Base-by-base conservation (phyloP, 2,888 invertebrate genomes). In the Athalia cordata region DNA sequence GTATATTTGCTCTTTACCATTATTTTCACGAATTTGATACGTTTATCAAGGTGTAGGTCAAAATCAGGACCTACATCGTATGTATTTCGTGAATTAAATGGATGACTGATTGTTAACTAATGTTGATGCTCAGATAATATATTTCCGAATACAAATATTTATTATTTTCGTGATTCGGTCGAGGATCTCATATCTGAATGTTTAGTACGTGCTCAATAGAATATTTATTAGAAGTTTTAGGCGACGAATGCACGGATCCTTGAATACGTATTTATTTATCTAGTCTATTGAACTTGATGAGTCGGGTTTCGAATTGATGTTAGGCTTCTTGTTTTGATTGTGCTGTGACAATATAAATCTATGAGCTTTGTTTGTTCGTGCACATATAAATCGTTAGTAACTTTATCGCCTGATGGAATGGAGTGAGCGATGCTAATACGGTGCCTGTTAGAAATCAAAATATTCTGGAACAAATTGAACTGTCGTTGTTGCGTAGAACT, bases 101-200 rank as follows among this genome's bases (percentile, higher is more conserved):
- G 9, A 9, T 13, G 49, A 66, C 49, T 45, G 5, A 7, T 70
- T 1, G 57, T 29, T 29, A 29, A 29, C 29, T 29, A 29, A 29
- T 29, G 29, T 8, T 70, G 13, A 72, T 47, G 43, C 7, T 29
- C 13, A 3, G 5, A n/a, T 52, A 52, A 11, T 15, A 55, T n/a
- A 52, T 72, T 72, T 11, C 45, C 57, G 8, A 72, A 57, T 72
- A 72, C 72, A 72, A 72, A 72, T 72, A 72, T 55, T 68, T 68
- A 67, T 67, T 67, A 43, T 11, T 11, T 9, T 55, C 55, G 52
- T 3, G 3, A 55, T 68, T 29, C 13, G 29, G 52, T 50, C 47
- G 9, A 43, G 43, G 9, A 9, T 4, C 13, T 11, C 55, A 52
- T 43, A 29, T 47, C 50, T 43, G 55, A 68, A 52, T 43, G 8